Evolutionary conservation across 2,888 invertebrate species (phyloP).

Genomic region (Ophion ellenae): DNA sequence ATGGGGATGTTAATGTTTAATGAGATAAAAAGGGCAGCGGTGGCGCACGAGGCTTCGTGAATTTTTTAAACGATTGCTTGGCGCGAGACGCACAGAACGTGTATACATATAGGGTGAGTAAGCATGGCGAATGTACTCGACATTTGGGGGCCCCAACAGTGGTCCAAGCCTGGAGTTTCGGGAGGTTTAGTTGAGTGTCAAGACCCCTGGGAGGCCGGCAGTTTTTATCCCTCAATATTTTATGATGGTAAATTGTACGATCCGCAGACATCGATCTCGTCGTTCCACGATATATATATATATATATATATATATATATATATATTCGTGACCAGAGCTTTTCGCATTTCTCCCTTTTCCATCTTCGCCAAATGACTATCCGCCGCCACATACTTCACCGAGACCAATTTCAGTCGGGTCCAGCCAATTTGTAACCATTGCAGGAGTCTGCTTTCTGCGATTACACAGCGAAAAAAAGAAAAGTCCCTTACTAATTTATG

Average conservation of each 20-base stretch:
- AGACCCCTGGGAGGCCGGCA: constrained; percentile 78
- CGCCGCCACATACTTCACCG: constrained; percentile 32
- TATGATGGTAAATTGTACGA: constrained; percentile 80
- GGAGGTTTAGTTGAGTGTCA: constrained; percentile 79
- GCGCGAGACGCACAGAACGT: constrained; percentile 37
- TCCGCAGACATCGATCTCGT: constrained; percentile 64
- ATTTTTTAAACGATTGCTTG: constrained; percentile 76
- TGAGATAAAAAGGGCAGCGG: constrained; percentile 81
- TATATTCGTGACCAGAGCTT: constrained; percentile 20
- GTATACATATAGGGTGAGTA: constrained; percentile 29
- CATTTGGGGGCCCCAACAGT: constrained; percentile 44
- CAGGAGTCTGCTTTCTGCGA: not conserved
- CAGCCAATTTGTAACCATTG: constrained; percentile 50
- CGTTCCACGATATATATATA: constrained; percentile 3
- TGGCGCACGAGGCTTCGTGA: constrained; percentile 75
- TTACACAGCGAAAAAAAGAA: constrained; percentile 8
- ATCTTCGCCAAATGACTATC: constrained; percentile 55
- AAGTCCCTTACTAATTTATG: constrained; percentile 20
- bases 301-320: constrained; percentile 7
- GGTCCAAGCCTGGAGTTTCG: constrained; percentile 70
- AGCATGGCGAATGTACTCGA: constrained; percentile 21
- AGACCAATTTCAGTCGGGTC: constrained; percentile 45
- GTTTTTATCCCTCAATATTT: constrained; percentile 81
- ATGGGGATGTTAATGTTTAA: constrained; percentile 78
- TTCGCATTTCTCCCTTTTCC: constrained; percentile 27